phyloP scores from a whole-genome alignment of 1,140 invertebrate genomes.

The Polypedilum pembai region DNA sequence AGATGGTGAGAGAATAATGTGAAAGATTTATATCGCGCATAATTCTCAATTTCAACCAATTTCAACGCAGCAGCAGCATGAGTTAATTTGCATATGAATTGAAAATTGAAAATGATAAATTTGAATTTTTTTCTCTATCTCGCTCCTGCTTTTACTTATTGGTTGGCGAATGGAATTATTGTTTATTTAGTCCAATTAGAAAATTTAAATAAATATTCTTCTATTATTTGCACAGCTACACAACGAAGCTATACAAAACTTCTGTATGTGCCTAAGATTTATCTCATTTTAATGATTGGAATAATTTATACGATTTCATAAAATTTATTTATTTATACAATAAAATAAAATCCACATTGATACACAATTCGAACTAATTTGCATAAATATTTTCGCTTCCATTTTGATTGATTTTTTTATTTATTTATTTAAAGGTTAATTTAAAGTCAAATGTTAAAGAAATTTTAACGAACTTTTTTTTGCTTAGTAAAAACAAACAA shows the following conservation, averaged over 20 bases:
- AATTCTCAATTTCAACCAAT: slow-evolving; percentile 23
- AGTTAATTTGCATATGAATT: slow-evolving; percentile 28
- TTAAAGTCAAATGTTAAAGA: too few species aligned
- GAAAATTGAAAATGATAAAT: slow-evolving; percentile 27
- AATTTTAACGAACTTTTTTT: too few species aligned
- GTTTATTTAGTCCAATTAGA: slow-evolving; percentile 26
- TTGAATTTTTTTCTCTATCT: background rate
- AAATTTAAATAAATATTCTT: slow-evolving; percentile 5
- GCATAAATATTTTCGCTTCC: background rate
- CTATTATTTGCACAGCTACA: slow-evolving; percentile 14
- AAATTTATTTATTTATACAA: background rate
- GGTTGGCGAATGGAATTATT: background rate
- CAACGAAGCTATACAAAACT: background rate
- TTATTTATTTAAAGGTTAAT: too few species aligned
- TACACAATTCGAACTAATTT: background rate
- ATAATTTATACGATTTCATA: too few species aligned
- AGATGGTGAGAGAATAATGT: background rate
- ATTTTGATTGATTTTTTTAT: too few species aligned
- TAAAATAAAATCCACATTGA: background rate
- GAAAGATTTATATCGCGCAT: slow-evolving; percentile 26
- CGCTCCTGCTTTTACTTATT: background rate
- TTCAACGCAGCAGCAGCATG: slow-evolving; percentile 15
- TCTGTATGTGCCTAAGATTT: too few species aligned
- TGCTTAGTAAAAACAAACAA: background rate
- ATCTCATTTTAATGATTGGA: too few species aligned